Evolutionary conservation across 2,888 invertebrate species (phyloP).

Genomic region (Mythimna lalbum): DNA sequence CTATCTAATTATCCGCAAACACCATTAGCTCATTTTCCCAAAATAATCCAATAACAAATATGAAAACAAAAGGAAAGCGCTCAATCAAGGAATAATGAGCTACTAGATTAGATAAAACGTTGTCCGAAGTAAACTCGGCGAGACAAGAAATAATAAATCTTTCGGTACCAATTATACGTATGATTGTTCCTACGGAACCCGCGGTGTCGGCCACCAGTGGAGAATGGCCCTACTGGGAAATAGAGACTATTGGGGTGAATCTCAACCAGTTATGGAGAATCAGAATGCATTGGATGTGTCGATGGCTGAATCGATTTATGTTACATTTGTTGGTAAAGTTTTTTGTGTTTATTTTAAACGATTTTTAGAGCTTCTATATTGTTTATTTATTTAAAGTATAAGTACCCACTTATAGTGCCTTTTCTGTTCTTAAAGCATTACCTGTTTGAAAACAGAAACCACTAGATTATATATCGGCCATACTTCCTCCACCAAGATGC

Average conservation of each 20-base stretch:
- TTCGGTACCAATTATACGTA: slow-evolving; percentile 84
- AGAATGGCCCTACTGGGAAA: slow-evolving; percentile 85
- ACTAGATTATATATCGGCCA: neutral
- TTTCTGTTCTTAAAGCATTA: neutral
- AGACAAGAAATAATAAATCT: slow-evolving; percentile 85
- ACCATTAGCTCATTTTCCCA: slow-evolving; percentile 55
- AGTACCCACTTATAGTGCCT: neutral
- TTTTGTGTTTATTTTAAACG: neutral
- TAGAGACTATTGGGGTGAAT: slow-evolving; percentile 76
- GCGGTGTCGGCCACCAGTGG: slow-evolving; percentile 69
- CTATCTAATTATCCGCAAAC: slow-evolving; percentile 43
- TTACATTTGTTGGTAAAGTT: slow-evolving; percentile 21
- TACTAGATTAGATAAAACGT: slow-evolving; percentile 86
- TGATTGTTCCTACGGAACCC: slow-evolving; percentile 73
- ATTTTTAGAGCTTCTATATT: neutral
- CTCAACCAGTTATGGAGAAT: slow-evolving; percentile 61
- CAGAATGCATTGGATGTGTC: slow-evolving; percentile 52
- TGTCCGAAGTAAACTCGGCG: slow-evolving; percentile 76
- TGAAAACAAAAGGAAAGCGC: slow-evolving; percentile 78
- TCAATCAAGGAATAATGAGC: slow-evolving; percentile 83
- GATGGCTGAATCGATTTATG: slow-evolving; percentile 41
- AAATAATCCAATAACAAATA: slow-evolving; percentile 80
- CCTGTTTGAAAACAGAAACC: slow-evolving; percentile 27
- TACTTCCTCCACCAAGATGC: slow-evolving; percentile 38
- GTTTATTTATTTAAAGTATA: neutral